Evolutionary conservation across 2,888 invertebrate genomes (phyloP).

Genomic region (Aphodius granarius): DNA sequence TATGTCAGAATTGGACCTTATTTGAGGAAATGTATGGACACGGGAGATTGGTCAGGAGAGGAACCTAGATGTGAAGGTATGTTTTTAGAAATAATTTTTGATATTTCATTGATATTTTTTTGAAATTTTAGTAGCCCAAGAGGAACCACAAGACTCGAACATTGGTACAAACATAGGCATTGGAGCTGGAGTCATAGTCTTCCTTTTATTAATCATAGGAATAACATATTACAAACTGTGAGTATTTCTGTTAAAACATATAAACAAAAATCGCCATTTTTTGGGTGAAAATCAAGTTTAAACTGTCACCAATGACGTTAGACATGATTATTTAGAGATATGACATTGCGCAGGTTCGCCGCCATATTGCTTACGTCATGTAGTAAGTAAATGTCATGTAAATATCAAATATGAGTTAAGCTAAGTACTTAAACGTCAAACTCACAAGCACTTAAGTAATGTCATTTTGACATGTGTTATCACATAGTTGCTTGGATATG

Average conservation of each 20-base stretch:
- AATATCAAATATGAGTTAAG: too few species aligned
- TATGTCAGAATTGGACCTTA: conserved; percentile 81
- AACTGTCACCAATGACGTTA: too few species aligned
- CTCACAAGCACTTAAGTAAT: too few species aligned
- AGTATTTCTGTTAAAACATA: conserved; percentile 50
- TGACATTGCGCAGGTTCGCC: too few species aligned
- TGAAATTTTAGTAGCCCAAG: conserved; percentile 56
- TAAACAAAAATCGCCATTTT: not conserved
- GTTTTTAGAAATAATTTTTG: too few species aligned
- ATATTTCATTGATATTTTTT: conserved; percentile 7
- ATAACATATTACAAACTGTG: conserved; percentile 81
- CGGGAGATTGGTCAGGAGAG: conserved; percentile 85
- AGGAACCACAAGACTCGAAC: conserved; percentile 74
- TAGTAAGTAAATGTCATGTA: too few species aligned
- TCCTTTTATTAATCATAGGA: conserved; percentile 75
- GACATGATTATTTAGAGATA: too few species aligned
- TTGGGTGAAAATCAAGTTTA: too few species aligned
- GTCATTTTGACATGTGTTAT: too few species aligned
- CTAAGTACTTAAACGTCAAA: too few species aligned
- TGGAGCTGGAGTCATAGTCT: conserved; percentile 79
- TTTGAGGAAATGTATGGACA: conserved; percentile 80
- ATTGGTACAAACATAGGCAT: conserved; percentile 82
- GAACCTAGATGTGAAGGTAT: conserved; percentile 80
- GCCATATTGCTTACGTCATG: too few species aligned
- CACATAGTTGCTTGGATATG: too few species aligned